Base-by-base conservation (phyloP, 2,888 invertebrate species). In the Brassicogethes aeneus region DNA sequence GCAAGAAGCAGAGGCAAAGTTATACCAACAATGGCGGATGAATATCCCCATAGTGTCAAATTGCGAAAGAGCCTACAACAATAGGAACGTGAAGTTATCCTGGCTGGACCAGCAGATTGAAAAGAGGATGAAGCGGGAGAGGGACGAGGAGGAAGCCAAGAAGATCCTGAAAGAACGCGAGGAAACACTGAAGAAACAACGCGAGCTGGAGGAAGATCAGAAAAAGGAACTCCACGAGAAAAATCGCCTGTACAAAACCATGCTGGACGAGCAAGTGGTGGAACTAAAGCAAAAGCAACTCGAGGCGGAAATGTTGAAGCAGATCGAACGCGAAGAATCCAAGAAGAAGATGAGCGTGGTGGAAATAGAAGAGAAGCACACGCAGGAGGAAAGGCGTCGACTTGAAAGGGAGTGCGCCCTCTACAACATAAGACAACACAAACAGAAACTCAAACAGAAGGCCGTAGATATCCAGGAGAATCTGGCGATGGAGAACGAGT, bases 1-100 rank as follows among this genome's bases (percentile, higher is more conserved):
- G 17, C 72, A 78, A 37, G 80, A 82, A 52, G 75, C 82, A 0
- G 83, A 83, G 59, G 59, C 79, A 7, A 72, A 76, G 23, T 61
- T 83, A 5, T 81, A 82, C 52, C 79, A 80, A 15, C 77, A 79
- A 8, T 82, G 81, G 81, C 67, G 80, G 8, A 68, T 74, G 32
- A 74, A 76, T 36, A 80, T 80, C 44, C 77, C 79, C 0, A 69
- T 77, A 35, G 51, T 83, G 1, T 70, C 76, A 37, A 76, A 81
- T 5, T 76, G 75, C 1, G 76, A 74, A 50, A 68, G 74, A 0
- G 73, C 72, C 40, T 70, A 79, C 31, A 70, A 74, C 17, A 70
- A 71, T 17, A 71, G 77, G 42, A 78, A 76, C 44, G 37, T 69
- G 1, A 83, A 82, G 53, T 71, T 82, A 8, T 78, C 80, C 35